phyloP scores from a whole-genome alignment of 1,140 invertebrate species.

The Diprion similis region DNA sequence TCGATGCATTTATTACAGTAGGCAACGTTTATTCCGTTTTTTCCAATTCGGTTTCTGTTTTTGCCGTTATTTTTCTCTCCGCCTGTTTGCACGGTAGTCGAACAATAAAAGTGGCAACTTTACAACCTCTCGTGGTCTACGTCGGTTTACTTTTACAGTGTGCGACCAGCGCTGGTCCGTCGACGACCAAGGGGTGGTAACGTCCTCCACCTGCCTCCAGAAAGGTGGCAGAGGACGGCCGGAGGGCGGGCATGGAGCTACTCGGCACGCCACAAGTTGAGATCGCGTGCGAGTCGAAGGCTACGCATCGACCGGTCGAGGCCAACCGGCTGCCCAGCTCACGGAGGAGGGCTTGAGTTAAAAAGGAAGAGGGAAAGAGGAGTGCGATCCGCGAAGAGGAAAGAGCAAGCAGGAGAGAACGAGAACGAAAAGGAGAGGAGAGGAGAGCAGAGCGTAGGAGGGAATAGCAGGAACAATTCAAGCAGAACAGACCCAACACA shows the following conservation, averaged over 20 bases:
- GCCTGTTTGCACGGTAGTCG: not conserved
- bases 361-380: not conserved
- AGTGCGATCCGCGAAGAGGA: not conserved
- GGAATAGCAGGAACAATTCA: too few relatives aligned
- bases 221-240: conserved; percentile 15
- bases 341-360: conserved; percentile 15
- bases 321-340: not conserved
- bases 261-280: not conserved
- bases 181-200: conserved; percentile 15
- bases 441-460: not conserved
- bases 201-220: conserved; percentile 14
- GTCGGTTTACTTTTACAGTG: conserved; percentile 2
- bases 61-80: too few relatives aligned
- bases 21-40: too few relatives aligned
- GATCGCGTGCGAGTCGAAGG: conserved; percentile 1
- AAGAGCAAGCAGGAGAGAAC: not conserved
- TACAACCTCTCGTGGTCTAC: conserved; percentile 1
- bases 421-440: not conserved
- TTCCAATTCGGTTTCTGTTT: too few relatives aligned
- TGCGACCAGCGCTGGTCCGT: not conserved
- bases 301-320: not conserved
- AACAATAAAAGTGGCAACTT: conserved; percentile 1
- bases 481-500: too few relatives aligned
- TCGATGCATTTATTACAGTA: too few relatives aligned
- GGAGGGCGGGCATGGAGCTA: not conserved